phyloP scores from a whole-genome alignment of 2,888 invertebrate genomes.

The Melanchra persicariae region DNA sequence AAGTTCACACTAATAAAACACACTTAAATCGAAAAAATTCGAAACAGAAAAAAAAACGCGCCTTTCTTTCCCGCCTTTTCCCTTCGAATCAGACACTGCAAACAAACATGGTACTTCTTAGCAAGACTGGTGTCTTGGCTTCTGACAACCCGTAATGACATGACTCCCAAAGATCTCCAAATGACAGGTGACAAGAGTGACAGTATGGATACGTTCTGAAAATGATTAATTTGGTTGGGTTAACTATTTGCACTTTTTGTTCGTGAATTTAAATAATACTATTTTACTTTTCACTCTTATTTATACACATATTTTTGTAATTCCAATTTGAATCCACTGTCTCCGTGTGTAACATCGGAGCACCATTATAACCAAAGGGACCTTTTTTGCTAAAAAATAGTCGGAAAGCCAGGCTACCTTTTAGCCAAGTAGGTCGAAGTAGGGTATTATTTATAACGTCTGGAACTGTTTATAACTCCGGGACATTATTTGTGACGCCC shows the following conservation, averaged over 20 bases:
- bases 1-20: no score
- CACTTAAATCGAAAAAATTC: no score
- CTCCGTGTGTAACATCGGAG: not conserved
- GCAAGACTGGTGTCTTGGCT: no score
- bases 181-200: no score
- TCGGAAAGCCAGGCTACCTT: conserved; percentile 20
- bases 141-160: no score
- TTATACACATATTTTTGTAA: not conserved
- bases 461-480: conserved; percentile 34
- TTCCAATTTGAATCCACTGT: not conserved
- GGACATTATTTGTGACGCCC: conserved; percentile 53
- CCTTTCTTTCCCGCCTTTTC: no score
- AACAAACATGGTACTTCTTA: no score
- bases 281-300: not conserved
- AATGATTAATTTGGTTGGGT: no score
- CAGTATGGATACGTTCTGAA: not conserved
- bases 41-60: no score
- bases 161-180: no score
- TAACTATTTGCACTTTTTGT: not conserved
- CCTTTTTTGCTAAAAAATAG: conserved; percentile 17
- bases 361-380: not conserved
- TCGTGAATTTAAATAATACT: not conserved
- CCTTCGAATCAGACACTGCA: no score
- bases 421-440: conserved; percentile 26
- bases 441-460: conserved; percentile 46